These are phyloP conservation scores for Physeter macrocephalus DNA, from an alignment of 2,113 vertebrate species.

Conservation along the genomic window DNA sequence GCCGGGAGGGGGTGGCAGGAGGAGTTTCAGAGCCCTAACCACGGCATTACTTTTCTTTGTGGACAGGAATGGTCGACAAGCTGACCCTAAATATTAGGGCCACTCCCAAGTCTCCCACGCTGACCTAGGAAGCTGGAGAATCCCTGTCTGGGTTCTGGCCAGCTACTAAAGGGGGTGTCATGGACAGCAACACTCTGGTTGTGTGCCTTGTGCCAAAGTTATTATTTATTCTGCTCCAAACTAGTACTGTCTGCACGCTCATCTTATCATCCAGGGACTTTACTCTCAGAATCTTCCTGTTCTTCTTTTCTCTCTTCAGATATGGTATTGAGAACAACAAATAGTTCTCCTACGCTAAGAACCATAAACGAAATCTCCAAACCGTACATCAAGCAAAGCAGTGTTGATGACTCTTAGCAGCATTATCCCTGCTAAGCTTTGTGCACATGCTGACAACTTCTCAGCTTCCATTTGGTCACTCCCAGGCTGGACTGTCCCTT, in stretches of 20 bases:
- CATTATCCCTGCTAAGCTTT: neutral
- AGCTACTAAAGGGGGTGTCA: accelerated
- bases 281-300: neutral
- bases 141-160: neutral
- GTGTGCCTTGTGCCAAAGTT: neutral
- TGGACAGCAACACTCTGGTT: neutral
- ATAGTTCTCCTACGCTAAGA: neutral
- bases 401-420: neutral
- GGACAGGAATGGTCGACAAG: neutral
- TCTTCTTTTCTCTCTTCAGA: neutral
- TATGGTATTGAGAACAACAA: neutral
- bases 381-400: neutral
- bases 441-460: neutral
- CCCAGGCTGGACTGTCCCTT: neutral
- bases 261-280: neutral
- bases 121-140: neutral
- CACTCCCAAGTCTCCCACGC: neutral
- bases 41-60: neutral
- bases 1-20: neutral
- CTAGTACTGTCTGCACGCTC: neutral
- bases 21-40: neutral
- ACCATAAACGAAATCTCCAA: neutral
- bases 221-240: neutral
- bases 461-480: neutral
- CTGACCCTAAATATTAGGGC: neutral